phyloP scores from a whole-genome alignment of 2,888 invertebrate genomes.

The Aporophyla nigra region DNA sequence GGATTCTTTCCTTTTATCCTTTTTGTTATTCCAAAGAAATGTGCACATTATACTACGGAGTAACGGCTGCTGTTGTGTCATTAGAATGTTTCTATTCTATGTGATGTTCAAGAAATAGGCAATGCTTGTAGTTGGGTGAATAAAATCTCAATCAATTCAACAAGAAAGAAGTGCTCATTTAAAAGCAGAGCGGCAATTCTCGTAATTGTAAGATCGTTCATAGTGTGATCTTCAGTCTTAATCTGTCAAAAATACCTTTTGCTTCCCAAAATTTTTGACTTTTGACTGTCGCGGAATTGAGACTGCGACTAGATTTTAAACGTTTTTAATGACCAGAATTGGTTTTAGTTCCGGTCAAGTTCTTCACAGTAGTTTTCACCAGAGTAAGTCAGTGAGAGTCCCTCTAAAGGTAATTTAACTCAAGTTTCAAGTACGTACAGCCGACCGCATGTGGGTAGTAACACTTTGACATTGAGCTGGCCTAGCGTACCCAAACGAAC shows the following conservation, averaged over 20 bases:
- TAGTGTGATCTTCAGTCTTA: too few relatives aligned
- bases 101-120: not conserved
- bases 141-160: not conserved
- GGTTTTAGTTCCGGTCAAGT: not conserved
- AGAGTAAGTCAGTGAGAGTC: not conserved
- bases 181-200: too few relatives aligned
- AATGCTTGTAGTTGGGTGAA: not conserved
- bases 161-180: not conserved
- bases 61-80: conserved; percentile 19
- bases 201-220: too few relatives aligned
- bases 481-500: not conserved
- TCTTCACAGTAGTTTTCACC: not conserved
- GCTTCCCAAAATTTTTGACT: too few relatives aligned
- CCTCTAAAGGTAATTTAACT: not conserved
- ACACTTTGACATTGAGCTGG: not conserved
- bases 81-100: conserved; percentile 6
- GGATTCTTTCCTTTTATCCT: conserved; percentile 43
- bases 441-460: too few relatives aligned
- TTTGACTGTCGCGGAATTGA: too few relatives aligned
- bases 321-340: too few relatives aligned
- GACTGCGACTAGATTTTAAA: too few relatives aligned
- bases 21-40: conserved; percentile 56
- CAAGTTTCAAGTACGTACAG: not conserved
- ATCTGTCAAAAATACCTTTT: too few relatives aligned
- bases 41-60: conserved; percentile 33